Evolutionary conservation across 2,888 invertebrate genomes (phyloP), one percentile per base, ranked within the genome.

Genomic region (Biston betularia): DNA sequence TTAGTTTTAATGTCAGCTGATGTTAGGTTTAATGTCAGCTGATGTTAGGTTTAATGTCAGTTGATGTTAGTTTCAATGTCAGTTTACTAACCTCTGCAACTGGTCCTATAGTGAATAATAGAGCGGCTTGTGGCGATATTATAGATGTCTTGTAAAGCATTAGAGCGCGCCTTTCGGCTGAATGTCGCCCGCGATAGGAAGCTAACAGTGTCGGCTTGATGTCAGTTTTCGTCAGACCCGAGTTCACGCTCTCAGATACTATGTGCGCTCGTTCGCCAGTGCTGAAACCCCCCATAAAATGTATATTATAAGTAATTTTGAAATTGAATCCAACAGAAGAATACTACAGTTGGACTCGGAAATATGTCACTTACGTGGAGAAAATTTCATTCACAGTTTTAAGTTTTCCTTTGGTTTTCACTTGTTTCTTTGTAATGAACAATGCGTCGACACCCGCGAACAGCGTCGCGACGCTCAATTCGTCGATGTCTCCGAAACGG

Each of bases 181-280:
- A 95, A 66, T 95, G 94, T 0, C 94, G 89, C 15, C 95, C 95
- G 24, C 95, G 94, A 56, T 94, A 94, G 81, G 96, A 95, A 0
- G 95, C 86, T 0, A 96, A 73, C 49, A 94, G 89, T 10, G 92
- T 83, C 1, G 92, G 90, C 7, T 68, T 68, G 3, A 86, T 84
- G 12, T 54, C 55, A 0, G 75, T 76, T 73, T 93, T 94, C 0
- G 82, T 81, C 45, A 94, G 83, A 24, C 89, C 93, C 73, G 92
- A 91, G 88, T 96, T 96, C 0, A 96, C 95, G 81, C 96, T 96
- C n/a, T 96, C 95, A 0, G 94, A 85, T 1, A 94, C 90, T 49
- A 96, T 90, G 69, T 95, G 94, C 0, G 95, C 95, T 52, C 92
- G 91, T 4, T 94, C 93, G 35, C 95, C 94, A 68, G 91, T 84